These are phyloP conservation scores for Bombus superbus DNA, from an alignment of 1,140 invertebrate genomes.

Conservation along the genomic window DNA sequence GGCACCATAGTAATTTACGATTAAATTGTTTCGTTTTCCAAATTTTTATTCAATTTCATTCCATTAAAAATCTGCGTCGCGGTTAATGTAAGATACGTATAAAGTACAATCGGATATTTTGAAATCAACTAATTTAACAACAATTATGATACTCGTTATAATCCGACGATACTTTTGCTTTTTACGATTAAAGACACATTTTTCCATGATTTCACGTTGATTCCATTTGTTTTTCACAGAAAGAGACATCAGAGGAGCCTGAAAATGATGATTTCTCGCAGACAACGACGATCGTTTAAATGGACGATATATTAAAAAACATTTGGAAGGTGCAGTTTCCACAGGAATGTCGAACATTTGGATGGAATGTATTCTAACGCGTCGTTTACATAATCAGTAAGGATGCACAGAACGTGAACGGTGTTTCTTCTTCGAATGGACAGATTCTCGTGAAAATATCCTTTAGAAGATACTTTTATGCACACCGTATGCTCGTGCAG, in stretches of 20 bases:
- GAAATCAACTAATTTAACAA: no score
- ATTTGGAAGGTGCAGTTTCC: neutral
- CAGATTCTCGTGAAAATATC: constrained; percentile 14
- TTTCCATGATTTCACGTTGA: no score
- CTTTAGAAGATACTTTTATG: neutral
- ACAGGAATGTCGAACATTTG: constrained; percentile 29
- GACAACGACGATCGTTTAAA: neutral
- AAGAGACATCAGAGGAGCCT: neutral
- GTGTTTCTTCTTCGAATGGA: constrained; percentile 8
- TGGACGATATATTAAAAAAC: neutral
- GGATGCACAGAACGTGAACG: neutral
- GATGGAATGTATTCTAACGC: constrained; percentile 36
- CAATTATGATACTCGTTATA: no score
- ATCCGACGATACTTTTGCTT: no score
- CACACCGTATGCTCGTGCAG: neutral
- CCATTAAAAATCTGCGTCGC: no score
- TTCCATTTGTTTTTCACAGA: no score
- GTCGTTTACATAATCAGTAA: constrained; percentile 38
- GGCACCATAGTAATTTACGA: no score
- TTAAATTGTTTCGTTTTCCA: no score
- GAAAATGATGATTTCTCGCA: neutral
- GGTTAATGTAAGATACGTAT: no score
- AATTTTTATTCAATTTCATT: no score
- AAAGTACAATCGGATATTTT: no score
- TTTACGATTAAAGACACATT: no score